Base-by-base conservation (phyloP, 2,797 vertebrate genomes). In the Hybognathus amarus region DNA sequence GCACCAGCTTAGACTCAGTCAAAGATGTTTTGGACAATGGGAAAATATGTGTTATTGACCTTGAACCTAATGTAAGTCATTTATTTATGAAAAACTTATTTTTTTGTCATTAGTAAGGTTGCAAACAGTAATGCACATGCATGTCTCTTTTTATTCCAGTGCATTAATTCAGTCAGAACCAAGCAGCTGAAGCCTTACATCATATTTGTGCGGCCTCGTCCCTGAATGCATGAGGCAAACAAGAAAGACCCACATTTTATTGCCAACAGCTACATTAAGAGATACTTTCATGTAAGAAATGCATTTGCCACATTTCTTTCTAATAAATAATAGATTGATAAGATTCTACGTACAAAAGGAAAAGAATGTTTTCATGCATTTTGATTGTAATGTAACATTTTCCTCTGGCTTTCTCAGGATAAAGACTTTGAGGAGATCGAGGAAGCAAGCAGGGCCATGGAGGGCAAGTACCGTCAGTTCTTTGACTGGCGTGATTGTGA, bases 351-450 rank as follows among this genome's bases (percentile, higher is more conserved):
- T 20, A 40, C 42, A 54, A 10, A 54, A 36, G 4, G 18, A n/a
- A 63, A 76, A n/a, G 15, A 64, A 17, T 61, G 11, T 52, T 27
- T 45, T 70, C 2, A 24, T 50, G 42, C 24, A 22, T 66, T 38
- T 38, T 67, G 59, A 63, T 38, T 17, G 45, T 22, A 17, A 61
- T 30, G 13, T 30, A 77, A 38, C 12, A 18, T 40, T 79, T 36
- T 67, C 0, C 4, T 2, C 9, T 75, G 45, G 30, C 50, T 50
- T 1, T 80, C 52, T 0, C 91, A 98, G 97, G 96, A 97, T 82
- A 96, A 97, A 84, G 97, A 99, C 84, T 94, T 97, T 70, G 90
- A 94, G 87, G 95, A 97, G 87, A 94, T 98, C 90, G 95, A 96
- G 88, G 96, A 97, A 18, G 88, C 90, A 0, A 96, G 95, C 15